Percentiles rank a stretch among this genome's conserved stretches.
These are phyloP conservation scores for Merluccius polli DNA, from an alignment of 2,797 vertebrate species.

Conservation along the genomic window DNA sequence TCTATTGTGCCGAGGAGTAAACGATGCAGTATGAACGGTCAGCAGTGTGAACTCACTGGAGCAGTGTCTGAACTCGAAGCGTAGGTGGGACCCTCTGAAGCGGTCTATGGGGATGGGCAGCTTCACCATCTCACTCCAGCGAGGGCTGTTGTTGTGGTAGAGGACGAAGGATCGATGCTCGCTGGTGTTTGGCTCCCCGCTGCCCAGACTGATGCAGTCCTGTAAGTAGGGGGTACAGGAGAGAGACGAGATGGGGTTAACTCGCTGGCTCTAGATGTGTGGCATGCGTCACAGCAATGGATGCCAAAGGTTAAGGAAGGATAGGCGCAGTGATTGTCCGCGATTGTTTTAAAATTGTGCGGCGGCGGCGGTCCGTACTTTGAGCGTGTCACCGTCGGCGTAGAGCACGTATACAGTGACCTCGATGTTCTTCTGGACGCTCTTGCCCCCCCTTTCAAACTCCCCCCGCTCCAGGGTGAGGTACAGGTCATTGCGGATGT, in stretches of 20 bases:
- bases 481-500: conserved; percentile 94
- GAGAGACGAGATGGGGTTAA: no score
- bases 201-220: conserved; percentile 97
- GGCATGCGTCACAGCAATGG: no score
- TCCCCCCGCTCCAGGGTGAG: conserved; percentile 92
- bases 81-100: conserved; percentile 96
- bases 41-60: conserved; percentile 83
- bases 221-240: conserved; percentile 37
- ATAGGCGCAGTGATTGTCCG: no score
- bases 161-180: conserved; percentile 97
- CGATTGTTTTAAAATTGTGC: no score
- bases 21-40: conserved; percentile 25
- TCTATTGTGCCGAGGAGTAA: conserved; percentile 16
- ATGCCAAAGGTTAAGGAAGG: no score
- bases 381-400: conserved; percentile 75
- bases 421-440: conserved; percentile 97
- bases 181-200: conserved; percentile 86
- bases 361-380: no score
- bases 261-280: no score
- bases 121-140: conserved; percentile 98
- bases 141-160: conserved; percentile 97
- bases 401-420: conserved; percentile 94
- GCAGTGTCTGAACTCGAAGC: conserved; percentile 98
- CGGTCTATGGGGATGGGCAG: conserved; percentile 96
- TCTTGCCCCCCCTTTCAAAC: conserved; percentile 95